Evolutionary conservation across 2,113 vertebrate species (phyloP), one percentile per base, ranked within the genome.

Genomic region (Archocentrus centrarchus): DNA sequence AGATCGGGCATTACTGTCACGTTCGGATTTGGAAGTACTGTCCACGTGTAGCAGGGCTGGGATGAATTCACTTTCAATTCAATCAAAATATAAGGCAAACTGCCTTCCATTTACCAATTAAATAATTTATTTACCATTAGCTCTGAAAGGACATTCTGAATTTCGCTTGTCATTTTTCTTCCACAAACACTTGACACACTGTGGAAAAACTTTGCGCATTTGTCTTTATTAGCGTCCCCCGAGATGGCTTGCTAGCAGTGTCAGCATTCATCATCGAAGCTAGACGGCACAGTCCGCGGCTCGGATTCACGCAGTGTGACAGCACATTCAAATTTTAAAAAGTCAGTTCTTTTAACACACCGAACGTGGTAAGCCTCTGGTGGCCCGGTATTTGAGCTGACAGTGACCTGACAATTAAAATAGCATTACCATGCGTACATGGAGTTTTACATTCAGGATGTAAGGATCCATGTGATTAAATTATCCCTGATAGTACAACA

Each of bases 121-220:
- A 79, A 81, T 90, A 62, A 94, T 91, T 91, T 89, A 91, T 93
- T 92, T 61, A 70, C 83, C 83, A 86, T 84, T 87, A 85, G 47
- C 82, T 88, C 66, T 77, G 30, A 84, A 87, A 83, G 59, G 66
- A 81, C 88, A 73, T 70, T 91, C 35, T 78, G 85, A 85, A 70
- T 89, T 79, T 70, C n/a, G 50, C 62, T 85, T 11, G 27, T 88
- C 60, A 80, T 92, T 87, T 85, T 88, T 92, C 82, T 82, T 87
- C 75, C 75, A 77, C 75, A 77, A 79, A 79, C 80, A 82, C 62
- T 92, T 86, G 86, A 86, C 87, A 79, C 79, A 60, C 59, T 82
- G 81, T 79, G 86, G 83, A 89, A 82, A 83, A 89, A 86, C 86
- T 76, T 84, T 59, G 41, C 61, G 32, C 86, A 87, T 93, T 91